Percentiles rank a stretch among this genome's conserved stretches.
These are phyloP conservation scores for Oreohelix idahoensis DNA, from an alignment of 1,140 invertebrate species.

Conservation along the genomic window DNA sequence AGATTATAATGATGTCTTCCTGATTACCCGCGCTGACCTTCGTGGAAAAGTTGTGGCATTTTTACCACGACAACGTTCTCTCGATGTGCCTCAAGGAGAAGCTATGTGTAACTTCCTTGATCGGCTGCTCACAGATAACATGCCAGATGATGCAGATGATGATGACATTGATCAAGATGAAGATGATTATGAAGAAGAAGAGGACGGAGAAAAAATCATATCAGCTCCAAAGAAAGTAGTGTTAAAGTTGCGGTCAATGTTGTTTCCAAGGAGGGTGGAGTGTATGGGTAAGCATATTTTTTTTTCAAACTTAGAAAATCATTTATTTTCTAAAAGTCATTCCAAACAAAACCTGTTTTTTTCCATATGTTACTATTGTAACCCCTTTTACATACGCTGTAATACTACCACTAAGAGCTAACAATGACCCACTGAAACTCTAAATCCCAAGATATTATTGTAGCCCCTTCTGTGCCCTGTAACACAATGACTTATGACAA, in stretches of 20 bases:
- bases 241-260: constrained; percentile 53
- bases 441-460: too few relatives aligned
- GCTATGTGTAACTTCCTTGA: constrained; percentile 63
- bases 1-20: constrained; percentile 63
- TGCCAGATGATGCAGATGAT: constrained; percentile 31
- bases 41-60: constrained; percentile 64
- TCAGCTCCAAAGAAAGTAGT: constrained; percentile 44
- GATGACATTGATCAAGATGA: constrained; percentile 44
- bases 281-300: constrained; percentile 45
- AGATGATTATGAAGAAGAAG: constrained; percentile 50
- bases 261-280: constrained; percentile 56
- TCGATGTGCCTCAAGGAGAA: constrained; percentile 59
- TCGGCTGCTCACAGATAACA: constrained; percentile 55
- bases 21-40: constrained; percentile 55
- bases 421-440: too few relatives aligned
- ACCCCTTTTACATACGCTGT: too few relatives aligned
- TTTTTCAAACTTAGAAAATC: too few relatives aligned
- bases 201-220: constrained; percentile 40
- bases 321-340: too few relatives aligned
- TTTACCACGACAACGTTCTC: constrained; percentile 59
- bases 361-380: too few relatives aligned
- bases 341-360: too few relatives aligned
- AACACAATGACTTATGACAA: too few relatives aligned
- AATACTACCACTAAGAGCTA: too few relatives aligned
- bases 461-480: too few relatives aligned